Base-by-base conservation (phyloP, 2,888 invertebrate species). In the Aproaerema taeniolella region DNA sequence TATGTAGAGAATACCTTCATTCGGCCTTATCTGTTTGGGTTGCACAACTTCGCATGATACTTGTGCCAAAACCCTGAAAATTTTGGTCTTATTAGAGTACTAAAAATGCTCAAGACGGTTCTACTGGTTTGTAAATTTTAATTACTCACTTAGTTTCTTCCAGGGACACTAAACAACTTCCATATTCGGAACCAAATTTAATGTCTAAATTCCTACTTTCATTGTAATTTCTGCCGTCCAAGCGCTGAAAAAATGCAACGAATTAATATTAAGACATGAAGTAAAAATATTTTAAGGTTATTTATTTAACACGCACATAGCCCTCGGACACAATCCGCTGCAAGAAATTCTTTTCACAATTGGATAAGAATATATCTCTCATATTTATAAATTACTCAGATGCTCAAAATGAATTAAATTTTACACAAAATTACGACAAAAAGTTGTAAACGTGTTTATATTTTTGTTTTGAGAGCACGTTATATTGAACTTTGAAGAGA, bases 31-130 rank as follows among this genome's bases (percentile, higher is more conserved):
- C 24, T 92, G 89, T 73, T 95, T 95, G 0, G 98, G 97, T 50
- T 91, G 90, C 36, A 92, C 92, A 20, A 98, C 90, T 77, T 96
- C 95, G 78, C 96, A 95, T 3, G 95, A 93, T 2, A 96, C 95
- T 81, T 96, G 95, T 0, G 95, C 93, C 51, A 97, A 70, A 12
- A 95, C 94, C 69, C 95, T 95, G 67, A 24, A 82, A 76, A 8
- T 16, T 31, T 34, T 2, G 1, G 15, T 14, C 30, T 12, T 6
- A 20, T 20, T 20, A 20, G 31, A 15, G 1, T 16, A 9, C 3
- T 6, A n/a, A n/a, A n/a, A n/a, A n/a, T n/a, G n/a, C n/a, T 15
- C 2, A 31, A 9, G 15, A 15, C n/a, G 1, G 16, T 28, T 35
- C 10, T 17, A 14, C 4, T 8, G 13, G 4, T 25, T 24, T 15